These are phyloP conservation scores for Fulmarus glacialis DNA, from an alignment of 2,113 vertebrate species.

Conservation along the genomic window DNA sequence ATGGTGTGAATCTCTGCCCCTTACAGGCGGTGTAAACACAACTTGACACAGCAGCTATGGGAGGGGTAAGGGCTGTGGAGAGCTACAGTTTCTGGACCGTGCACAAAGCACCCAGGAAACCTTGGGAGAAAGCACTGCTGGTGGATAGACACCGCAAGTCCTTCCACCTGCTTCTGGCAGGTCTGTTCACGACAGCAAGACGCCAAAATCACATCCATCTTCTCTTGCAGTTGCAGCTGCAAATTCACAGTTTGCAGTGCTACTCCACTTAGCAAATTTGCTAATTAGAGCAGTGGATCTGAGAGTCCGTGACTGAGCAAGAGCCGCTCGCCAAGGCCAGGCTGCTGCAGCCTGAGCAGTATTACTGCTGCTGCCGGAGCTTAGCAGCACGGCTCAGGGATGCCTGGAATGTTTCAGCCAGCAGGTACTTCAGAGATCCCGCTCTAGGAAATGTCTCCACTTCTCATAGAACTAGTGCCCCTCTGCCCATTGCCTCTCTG, in stretches of 20 bases:
- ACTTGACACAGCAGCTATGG: background rate
- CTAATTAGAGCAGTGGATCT: background rate
- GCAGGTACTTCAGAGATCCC: background rate
- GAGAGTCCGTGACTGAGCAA: background rate
- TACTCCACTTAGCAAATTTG: background rate
- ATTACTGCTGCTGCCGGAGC: background rate
- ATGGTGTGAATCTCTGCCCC: background rate
- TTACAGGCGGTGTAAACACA: background rate
- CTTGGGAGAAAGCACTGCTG: background rate
- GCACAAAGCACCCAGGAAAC: background rate
- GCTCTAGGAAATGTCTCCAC: background rate
- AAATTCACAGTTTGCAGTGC: background rate
- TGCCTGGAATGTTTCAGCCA: slow-evolving; percentile 9
- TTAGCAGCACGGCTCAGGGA: background rate
- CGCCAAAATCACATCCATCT: background rate
- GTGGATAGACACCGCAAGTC: background rate
- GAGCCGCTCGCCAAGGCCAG: background rate
- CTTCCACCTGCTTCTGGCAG: background rate
- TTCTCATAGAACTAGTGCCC: background rate
- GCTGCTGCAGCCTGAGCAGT: background rate
- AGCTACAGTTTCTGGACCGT: background rate
- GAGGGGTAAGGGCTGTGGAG: background rate
- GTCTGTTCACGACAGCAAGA: background rate
- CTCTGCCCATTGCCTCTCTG: background rate
- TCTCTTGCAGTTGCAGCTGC: background rate